Evolutionary conservation across 2,797 vertebrate genomes (phyloP).

Genomic region (Morelia viridis): DNA sequence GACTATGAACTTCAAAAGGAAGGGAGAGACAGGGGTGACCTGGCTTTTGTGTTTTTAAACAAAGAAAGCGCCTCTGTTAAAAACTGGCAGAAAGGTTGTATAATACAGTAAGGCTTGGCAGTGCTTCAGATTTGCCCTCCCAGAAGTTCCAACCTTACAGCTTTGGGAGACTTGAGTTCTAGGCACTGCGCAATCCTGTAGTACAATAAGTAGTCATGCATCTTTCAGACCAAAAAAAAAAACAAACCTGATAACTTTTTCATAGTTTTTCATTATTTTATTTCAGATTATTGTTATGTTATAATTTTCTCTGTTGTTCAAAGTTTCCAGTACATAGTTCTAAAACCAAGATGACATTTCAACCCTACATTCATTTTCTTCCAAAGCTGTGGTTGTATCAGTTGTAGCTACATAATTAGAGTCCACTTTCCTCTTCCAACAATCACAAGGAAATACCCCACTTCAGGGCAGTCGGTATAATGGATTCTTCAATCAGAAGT

Average conservation of each 20-base stretch:
- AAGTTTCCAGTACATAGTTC: conserved; percentile 66
- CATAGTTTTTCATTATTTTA: conserved; percentile 72
- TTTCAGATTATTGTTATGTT: conserved; percentile 70
- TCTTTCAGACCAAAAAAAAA: conserved; percentile 33
- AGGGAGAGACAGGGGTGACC: neutral
- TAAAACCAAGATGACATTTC: conserved; percentile 18
- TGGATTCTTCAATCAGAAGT: neutral
- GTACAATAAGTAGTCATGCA: neutral
- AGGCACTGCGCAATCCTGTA: neutral
- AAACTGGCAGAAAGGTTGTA: neutral
- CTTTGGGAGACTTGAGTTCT: neutral
- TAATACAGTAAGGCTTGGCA: neutral
- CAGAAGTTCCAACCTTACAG: neutral
- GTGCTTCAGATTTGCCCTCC: neutral
- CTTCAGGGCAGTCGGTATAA: neutral
- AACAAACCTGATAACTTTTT: conserved; percentile 71
- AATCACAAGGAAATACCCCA: neutral
- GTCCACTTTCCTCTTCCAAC: neutral
- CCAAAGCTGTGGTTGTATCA: neutral
- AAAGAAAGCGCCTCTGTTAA: neutral
- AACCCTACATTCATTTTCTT: neutral
- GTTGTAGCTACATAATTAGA: conserved; percentile 24
- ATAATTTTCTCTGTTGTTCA: conserved; percentile 63
- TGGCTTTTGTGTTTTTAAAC: neutral
- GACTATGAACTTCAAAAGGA: neutral